Base-by-base conservation (phyloP, 2,888 invertebrate genomes). In the Synergus umbraculus region DNA sequence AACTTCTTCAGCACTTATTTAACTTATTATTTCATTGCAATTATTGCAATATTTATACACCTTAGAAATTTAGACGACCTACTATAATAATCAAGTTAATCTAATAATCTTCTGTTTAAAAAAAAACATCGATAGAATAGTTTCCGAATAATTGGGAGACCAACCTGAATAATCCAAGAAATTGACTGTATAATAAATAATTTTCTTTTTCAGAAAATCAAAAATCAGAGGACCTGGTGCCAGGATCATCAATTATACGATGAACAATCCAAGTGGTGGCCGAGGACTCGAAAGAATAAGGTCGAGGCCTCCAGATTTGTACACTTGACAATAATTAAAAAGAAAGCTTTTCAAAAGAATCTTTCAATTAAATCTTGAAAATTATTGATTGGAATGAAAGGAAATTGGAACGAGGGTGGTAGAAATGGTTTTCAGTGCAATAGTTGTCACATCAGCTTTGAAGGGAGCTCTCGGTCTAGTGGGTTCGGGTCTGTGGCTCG, bases 401-500 rank as follows among this genome's bases (percentile, higher is more conserved):
- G 63, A 54, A n/a, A 15, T 73, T 73, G 10, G 4, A 4, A 15
- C 54, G 37, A 54, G n/a, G 29, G 29, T 10, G 37, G 43, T 77
- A 83, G 91, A 92, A 86, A 96, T 96, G 96, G 96, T 95, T 88
- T 93, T 97, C 67, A 96, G 95, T 90, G 94, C 96, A 15, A 93
- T 97, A 76, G 93, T 96, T 83, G 95, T 96, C 79, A 95, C 96
- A n/a, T 95, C 96, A 81, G 96, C 96, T 82, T 92, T 96, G 84
- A 96, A 96, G 82, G 91, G 92, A 89, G 96, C 96, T 0, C 94
- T 96, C 82, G 96, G 96, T 63, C 94, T 97, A 80, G 93, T 95
- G 4, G 95, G 95, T n/a, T 96, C 96, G 4, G 95, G 97, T 15
- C 93, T 97, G 5, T 97, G 97, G 97, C 92, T 97, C 78, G 95